Conservation (phyloP, 2,797 vertebrate genomes). For the Danio kyathit region DNA sequence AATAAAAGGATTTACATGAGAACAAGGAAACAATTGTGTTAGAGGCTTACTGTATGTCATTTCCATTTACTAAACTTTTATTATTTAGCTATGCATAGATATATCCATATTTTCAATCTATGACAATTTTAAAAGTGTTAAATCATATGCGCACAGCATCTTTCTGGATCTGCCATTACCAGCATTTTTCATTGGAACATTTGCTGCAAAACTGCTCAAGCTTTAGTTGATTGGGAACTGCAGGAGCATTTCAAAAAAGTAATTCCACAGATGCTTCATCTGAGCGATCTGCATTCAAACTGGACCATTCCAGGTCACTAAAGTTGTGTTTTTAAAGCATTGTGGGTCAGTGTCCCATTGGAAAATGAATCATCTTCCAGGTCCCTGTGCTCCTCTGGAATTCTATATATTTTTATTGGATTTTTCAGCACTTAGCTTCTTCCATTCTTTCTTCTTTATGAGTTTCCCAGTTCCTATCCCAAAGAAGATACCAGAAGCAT, state of each 20-base stretch:
- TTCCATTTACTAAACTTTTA: no score
- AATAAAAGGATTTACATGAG: no score
- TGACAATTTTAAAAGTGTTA: no score
- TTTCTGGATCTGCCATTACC: background rate
- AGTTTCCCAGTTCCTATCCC: constrained; percentile 6
- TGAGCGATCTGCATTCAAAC: constrained; percentile 3
- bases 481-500: constrained; percentile 22
- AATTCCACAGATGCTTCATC: constrained; percentile 5
- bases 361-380: constrained; percentile 17
- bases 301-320: background rate
- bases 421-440: background rate
- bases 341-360: background rate
- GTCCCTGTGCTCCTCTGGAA: constrained; percentile 16
- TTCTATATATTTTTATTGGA: background rate
- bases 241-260: background rate
- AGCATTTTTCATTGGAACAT: background rate
- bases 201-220: background rate
- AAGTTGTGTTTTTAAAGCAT: background rate
- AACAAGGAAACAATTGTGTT: no score
- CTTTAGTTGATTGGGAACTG: background rate
- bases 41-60: no score
- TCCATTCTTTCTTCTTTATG: constrained; percentile 5
- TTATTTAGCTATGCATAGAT: no score
- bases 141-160: background rate
- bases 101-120: no score